Base-by-base conservation (phyloP, 2,113 vertebrate genomes). In the Sphyrna mokarran region DNA sequence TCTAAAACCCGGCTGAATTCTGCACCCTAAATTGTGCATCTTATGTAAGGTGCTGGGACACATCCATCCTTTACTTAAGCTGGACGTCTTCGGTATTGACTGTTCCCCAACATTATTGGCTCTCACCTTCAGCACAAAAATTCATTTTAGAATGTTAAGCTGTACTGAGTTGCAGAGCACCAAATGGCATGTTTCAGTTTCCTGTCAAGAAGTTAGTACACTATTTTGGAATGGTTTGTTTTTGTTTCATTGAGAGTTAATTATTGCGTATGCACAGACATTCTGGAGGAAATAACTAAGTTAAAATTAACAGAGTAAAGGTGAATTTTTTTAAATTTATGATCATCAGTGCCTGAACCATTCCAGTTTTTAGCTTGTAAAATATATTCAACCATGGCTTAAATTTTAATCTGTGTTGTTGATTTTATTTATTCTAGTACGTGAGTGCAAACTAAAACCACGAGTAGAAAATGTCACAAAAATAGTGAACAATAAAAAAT, bases 371-470 rank as follows among this genome's bases (percentile, higher is more conserved):
- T 83, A 6, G 48, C 22, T 54, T 89, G 26, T 29, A 61, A n/a
- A 33, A 33, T 33, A n/a, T 61, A 40, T 83, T 40, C 80, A 43
- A 40, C 16, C 18, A 16, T 80, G 18, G 78, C 78, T 80, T 16
- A 80, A 37, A 14, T 80, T 80, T 76, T 80, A 80, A 80, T 16
- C n/a, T 18, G 8, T 85, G 80, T 89, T 89, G 54, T 89, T 89
- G 43, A 58, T 26, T 80, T 89, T 89, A 89, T 33, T 14, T 26
- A 0, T 58, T 89, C 26, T 10, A 89, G 48, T 33, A 33, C 0
- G 0, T 1, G 16, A 0, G 0, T 90, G 87, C 22, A n/a, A 90
- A 11, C 1, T 0, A 33, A 11, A 0, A 0, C 48, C 48, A 54
- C 48, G 2, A 1, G 26, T 0, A 29, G 2, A 0, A 33, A 61